Evolutionary conservation across 2,888 invertebrate genomes (phyloP), one percentile per base, ranked within the genome.

Genomic region (Agrochola macilenta): DNA sequence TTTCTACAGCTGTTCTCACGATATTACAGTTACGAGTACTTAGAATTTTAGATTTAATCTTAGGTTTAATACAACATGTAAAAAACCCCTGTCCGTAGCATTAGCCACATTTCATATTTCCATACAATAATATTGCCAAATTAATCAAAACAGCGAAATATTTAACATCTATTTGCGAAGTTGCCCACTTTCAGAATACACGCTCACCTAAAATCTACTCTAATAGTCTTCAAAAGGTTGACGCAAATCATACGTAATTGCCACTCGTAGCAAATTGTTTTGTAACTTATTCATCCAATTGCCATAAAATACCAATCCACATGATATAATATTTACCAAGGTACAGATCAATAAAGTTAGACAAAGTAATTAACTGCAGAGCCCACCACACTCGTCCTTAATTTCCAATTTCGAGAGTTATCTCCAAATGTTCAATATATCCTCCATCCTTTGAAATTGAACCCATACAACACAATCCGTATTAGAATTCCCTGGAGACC

Each of bases 381-480:
- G n/a, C 46, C 26, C 23, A 5, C 17, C 14, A 63, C 35, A 64
- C 17, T 46, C 12, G 63, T 61, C 57, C 49, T 23, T 52, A 80
- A 74, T 71, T 64, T 49, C 70, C 35, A 69, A 73, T 81, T 61
- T 26, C 14, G n/a, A 54, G 9, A 57, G 57, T 66, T 76, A 72
- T 69, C 66, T 79, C 5, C 4, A 26, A 49, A 76, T 76, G 49
- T 30, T 58, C 46, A 63, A 49, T 61, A 81, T 70, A 77, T 77
- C 49, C 35, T 12, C 61, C 57, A 65, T 74, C 70, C 69, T 64
- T 60, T 58, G 71, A 69, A 82, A 78, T 74, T 66, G 72, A 60
- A 78, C 57, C 69, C 23, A 74, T 74, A 69, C 43, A 61, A 82
- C 69, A 82, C 54, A 63, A 81, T 54, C 61, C 26, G 70, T 73